phyloP scores from a whole-genome alignment of 2,113 vertebrate genomes.

The Corynorhinus townsendii region DNA sequence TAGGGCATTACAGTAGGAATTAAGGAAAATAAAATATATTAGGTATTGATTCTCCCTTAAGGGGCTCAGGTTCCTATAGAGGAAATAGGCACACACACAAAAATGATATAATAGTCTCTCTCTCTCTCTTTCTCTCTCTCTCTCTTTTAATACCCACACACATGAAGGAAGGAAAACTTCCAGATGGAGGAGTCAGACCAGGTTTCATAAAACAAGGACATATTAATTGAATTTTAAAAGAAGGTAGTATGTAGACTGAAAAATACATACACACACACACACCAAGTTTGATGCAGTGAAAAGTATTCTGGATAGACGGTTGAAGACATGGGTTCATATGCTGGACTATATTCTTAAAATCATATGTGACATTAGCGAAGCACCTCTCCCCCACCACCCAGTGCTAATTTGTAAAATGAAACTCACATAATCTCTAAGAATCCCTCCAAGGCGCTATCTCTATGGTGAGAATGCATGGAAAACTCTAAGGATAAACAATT shows the following conservation, averaged over 20 bases:
- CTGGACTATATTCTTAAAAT: background rate
- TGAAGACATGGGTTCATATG: background rate
- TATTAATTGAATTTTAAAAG: conserved; percentile 1
- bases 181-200: background rate
- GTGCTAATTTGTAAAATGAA: background rate
- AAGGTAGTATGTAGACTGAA: background rate
- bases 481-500: background rate
- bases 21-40: conserved; percentile 24
- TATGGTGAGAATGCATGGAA: background rate
- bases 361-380: background rate
- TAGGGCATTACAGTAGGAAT: conserved; percentile 1
- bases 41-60: conserved; percentile 38
- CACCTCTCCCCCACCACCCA: background rate
- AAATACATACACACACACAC: background rate
- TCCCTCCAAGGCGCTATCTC: background rate
- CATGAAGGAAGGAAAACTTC: background rate
- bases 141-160: background rate
- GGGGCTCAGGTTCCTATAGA: background rate
- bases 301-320: background rate
- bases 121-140: too few species aligned
- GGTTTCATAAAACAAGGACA: background rate
- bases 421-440: background rate
- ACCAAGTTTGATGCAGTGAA: background rate
- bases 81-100: background rate
- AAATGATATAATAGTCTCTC: background rate